Percentiles rank a stretch among this genome's conserved stretches.
Conservation (phyloP, 2,888 invertebrate genomes). For the Melitaea athalia region DNA sequence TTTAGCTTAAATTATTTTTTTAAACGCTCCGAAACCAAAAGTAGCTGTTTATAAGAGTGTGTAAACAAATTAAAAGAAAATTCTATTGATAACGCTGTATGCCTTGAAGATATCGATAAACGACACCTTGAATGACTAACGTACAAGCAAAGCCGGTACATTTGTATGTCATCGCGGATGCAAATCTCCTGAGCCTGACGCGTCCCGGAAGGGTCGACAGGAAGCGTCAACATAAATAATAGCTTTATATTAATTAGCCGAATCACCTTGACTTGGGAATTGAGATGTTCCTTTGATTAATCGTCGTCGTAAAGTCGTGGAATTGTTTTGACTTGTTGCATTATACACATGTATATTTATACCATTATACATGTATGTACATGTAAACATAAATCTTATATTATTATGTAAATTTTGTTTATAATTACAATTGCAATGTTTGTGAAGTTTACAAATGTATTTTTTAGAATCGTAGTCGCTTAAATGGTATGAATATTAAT, state of each 20-base stretch:
- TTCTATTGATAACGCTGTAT: not conserved
- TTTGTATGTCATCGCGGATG: conserved; percentile 21
- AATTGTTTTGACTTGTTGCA: conserved; percentile 12
- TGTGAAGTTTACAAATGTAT: not conserved
- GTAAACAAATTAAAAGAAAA: not conserved
- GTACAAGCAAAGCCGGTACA: conserved; percentile 8
- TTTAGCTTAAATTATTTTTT: too few relatives aligned
- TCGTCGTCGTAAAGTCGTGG: conserved; percentile 21
- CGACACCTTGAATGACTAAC: not conserved
- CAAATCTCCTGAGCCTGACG: conserved; percentile 19
- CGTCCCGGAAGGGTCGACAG: conserved; percentile 33
- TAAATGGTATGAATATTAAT: not conserved
- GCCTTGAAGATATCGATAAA: conserved; percentile 6
- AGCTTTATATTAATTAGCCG: conserved; percentile 38
- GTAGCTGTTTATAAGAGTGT: not conserved
- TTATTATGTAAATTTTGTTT: conserved; percentile 1
- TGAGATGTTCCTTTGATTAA: conserved; percentile 38
- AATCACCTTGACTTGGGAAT: conserved; percentile 43
- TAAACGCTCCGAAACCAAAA: too few relatives aligned
- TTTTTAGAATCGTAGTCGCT: not conserved
- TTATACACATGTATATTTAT: too few relatives aligned
- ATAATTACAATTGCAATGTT: not conserved
- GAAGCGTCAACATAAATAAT: conserved; percentile 35
- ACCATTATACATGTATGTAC: not conserved
- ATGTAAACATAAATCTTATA: conserved; percentile 8